These are phyloP conservation scores for Notodonta ziczac DNA, from an alignment of 2,888 invertebrate species.

Conservation along the genomic window DNA sequence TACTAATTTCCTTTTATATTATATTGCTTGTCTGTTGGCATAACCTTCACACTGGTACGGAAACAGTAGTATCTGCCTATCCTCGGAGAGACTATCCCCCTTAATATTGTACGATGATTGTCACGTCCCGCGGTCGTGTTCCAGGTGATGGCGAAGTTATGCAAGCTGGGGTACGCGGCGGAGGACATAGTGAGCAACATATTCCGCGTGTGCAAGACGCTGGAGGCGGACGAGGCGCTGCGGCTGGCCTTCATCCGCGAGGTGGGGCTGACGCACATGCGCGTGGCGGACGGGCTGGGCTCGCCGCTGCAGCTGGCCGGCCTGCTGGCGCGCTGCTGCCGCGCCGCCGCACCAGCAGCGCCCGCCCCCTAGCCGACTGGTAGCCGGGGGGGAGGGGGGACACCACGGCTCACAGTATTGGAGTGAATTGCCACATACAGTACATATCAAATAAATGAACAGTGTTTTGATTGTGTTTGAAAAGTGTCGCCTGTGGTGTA, in stretches of 20 bases:
- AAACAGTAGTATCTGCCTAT: too few relatives aligned
- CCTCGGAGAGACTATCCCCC: too few relatives aligned
- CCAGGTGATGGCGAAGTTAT: constrained; percentile 93
- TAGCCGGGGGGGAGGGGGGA: not conserved
- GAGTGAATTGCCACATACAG: too few relatives aligned
- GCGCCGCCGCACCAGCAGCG: constrained; percentile 43
- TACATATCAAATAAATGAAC: not conserved
- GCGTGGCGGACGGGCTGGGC: constrained; percentile 94
- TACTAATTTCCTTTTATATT: too few relatives aligned
- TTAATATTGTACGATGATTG: not conserved
- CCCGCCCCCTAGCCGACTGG: not conserved
- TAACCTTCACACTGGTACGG: too few relatives aligned
- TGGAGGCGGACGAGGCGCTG: constrained; percentile 91
- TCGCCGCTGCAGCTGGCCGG: constrained; percentile 96
- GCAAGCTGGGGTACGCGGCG: constrained; percentile 97
- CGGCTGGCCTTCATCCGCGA: constrained; percentile 95
- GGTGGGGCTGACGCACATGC: constrained; percentile 95
- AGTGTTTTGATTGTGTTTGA: not conserved
- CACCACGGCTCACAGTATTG: too few relatives aligned
- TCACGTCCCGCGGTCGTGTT: not conserved
- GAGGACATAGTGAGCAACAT: constrained; percentile 98
- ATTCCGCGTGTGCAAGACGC: constrained; percentile 96
- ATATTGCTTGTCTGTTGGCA: too few relatives aligned
- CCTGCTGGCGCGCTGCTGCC: constrained; percentile 93
- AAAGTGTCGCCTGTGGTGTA: too few relatives aligned